phyloP scores from a whole-genome alignment of 2,113 vertebrate genomes.

The Oenanthe melanoleuca region DNA sequence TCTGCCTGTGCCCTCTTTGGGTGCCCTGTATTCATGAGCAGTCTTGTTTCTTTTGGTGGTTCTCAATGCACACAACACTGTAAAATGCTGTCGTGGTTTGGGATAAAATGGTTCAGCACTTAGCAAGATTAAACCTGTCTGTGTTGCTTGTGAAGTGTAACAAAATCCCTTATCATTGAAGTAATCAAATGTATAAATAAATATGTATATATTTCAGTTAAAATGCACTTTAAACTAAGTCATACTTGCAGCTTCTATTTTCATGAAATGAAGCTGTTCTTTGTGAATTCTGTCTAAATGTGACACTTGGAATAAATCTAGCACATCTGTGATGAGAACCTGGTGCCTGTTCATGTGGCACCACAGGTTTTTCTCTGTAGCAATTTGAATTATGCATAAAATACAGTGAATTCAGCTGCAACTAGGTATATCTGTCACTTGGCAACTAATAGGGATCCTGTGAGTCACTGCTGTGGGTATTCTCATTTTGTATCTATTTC shows the following conservation, averaged over 20 bases:
- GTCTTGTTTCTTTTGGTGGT: neutral
- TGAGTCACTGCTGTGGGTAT: neutral
- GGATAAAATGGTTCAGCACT: neutral
- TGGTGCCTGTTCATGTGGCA: neutral
- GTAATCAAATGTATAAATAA: neutral
- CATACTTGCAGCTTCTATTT: neutral
- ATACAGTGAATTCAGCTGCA: slow-evolving; percentile 17
- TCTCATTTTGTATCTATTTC: neutral
- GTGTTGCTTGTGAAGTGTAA: neutral
- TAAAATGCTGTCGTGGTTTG: neutral
- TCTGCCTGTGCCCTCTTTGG: neutral
- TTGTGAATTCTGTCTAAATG: neutral
- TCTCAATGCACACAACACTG: neutral
- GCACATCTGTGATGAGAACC: neutral
- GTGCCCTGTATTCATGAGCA: neutral
- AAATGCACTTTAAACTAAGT: neutral
- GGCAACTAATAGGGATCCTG: neutral
- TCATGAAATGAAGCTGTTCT: neutral
- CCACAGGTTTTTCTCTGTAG: neutral
- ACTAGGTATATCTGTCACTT: slow-evolving; percentile 31
- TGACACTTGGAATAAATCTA: neutral
- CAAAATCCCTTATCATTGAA: neutral
- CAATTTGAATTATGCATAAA: neutral
- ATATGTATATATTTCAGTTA: neutral
- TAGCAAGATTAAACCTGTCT: neutral